These are phyloP conservation scores for Urophycis tenuis DNA, from an alignment of 2,797 vertebrate species.

Conservation along the genomic window DNA sequence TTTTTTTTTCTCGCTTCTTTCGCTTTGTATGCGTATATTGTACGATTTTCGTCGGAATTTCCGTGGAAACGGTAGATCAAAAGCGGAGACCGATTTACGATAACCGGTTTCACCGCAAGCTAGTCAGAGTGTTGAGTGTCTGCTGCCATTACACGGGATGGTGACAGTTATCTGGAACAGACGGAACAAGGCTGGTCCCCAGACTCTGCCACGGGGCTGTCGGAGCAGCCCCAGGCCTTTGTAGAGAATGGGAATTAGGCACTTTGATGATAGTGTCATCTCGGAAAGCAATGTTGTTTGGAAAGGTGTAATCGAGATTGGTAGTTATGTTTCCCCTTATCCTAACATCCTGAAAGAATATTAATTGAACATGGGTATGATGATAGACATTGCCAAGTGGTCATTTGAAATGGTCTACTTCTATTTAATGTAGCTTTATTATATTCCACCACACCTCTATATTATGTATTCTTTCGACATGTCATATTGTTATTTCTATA, in stretches of 20 bases:
- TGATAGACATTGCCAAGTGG: neutral
- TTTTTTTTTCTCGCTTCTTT: too few species aligned
- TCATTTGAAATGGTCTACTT: too few species aligned
- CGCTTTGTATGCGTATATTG: neutral
- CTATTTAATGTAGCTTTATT: too few species aligned
- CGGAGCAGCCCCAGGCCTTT: neutral
- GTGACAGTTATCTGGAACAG: neutral
- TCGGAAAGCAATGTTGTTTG: neutral
- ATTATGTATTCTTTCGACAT: too few species aligned
- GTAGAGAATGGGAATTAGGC: neutral
- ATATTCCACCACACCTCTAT: too few species aligned
- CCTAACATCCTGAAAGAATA: neutral
- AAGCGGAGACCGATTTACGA: neutral
- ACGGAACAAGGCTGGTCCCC: neutral
- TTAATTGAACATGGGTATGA: neutral
- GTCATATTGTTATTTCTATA: too few species aligned
- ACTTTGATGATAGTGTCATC: neutral
- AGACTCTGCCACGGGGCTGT: neutral
- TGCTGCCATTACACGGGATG: too few species aligned
- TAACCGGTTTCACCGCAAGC: too few species aligned
- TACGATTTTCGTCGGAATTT: neutral
- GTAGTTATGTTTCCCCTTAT: neutral
- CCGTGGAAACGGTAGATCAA: neutral
- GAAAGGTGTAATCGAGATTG: neutral
- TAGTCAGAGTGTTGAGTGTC: neutral